These are phyloP conservation scores for Megaleporinus macrocephalus DNA, from an alignment of 2,113 vertebrate genomes.

Conservation along the genomic window DNA sequence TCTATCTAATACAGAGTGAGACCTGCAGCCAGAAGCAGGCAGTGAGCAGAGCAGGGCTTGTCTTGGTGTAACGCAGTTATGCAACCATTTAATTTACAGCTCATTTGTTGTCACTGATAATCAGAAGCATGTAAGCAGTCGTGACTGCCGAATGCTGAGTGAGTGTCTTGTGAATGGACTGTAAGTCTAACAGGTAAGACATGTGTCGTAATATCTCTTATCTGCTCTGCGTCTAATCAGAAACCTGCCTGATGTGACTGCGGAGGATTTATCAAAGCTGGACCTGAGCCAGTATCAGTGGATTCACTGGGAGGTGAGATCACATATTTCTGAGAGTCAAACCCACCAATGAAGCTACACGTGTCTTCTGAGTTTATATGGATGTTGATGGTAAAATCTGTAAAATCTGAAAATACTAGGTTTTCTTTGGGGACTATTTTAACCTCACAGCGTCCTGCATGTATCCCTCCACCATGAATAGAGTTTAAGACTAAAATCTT, in stretches of 20 bases:
- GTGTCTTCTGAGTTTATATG: no score
- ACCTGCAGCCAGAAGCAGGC: neutral
- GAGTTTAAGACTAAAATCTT: no score
- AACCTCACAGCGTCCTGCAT: no score
- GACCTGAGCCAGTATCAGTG: slow-evolving; percentile 85
- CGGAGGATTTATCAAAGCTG: slow-evolving; percentile 83
- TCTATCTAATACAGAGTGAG: neutral
- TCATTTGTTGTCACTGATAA: neutral
- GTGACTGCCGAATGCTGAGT: neutral
- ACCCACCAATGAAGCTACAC: no score
- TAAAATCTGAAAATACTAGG: no score
- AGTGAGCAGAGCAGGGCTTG: neutral
- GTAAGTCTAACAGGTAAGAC: neutral
- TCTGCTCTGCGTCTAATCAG: slow-evolving; percentile 66
- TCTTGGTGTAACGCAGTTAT: neutral
- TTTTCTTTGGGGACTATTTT: no score
- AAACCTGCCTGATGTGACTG: slow-evolving; percentile 88
- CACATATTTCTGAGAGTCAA: neutral
- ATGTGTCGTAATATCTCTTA: neutral
- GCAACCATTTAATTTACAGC: neutral
- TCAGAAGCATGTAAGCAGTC: neutral
- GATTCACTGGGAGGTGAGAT: slow-evolving; percentile 94
- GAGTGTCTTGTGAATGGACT: neutral
- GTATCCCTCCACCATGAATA: no score
- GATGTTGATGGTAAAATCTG: no score